phyloP scores from a whole-genome alignment of 2,797 vertebrate species.

The Distichodus sexfasciatus region DNA sequence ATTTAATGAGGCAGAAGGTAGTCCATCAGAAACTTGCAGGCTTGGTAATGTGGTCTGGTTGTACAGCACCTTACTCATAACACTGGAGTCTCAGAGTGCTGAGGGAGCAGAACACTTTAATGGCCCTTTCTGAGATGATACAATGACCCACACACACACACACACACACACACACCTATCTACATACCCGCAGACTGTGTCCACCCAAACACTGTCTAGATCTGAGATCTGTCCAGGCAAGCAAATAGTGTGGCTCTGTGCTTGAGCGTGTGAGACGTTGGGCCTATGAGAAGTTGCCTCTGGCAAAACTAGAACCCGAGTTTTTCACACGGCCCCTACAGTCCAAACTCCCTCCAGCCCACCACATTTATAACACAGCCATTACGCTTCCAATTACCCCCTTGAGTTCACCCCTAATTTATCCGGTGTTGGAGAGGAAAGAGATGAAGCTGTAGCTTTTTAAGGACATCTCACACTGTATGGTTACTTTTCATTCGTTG shows the following conservation, averaged over 20 bases:
- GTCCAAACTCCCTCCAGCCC: neutral
- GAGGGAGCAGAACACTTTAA: slow-evolving; percentile 24
- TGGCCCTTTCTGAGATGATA: slow-evolving; percentile 20
- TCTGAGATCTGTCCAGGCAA: neutral
- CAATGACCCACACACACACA: slow-evolving; percentile 4
- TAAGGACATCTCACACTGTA: neutral
- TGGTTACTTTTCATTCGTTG: neutral
- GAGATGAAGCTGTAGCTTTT: neutral
- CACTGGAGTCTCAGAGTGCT: slow-evolving; percentile 22
- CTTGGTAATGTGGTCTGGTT: slow-evolving; percentile 23
- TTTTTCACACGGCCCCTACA: neutral
- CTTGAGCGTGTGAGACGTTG: slow-evolving; percentile 6
- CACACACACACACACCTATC: neutral
- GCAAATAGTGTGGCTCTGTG: neutral
- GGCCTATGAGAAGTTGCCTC: neutral
- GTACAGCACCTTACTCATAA: slow-evolving; percentile 11
- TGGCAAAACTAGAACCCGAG: neutral
- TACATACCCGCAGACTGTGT: neutral
- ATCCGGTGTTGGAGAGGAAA: neutral
- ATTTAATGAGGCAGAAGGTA: slow-evolving; percentile 38
- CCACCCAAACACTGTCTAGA: neutral
- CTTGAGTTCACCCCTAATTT: neutral
- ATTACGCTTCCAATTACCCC: neutral
- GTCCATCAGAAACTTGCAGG: neutral
- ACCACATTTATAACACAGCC: neutral